Evolutionary conservation across 2,797 vertebrate species (phyloP).

Genomic region (Thunnus albacares): DNA sequence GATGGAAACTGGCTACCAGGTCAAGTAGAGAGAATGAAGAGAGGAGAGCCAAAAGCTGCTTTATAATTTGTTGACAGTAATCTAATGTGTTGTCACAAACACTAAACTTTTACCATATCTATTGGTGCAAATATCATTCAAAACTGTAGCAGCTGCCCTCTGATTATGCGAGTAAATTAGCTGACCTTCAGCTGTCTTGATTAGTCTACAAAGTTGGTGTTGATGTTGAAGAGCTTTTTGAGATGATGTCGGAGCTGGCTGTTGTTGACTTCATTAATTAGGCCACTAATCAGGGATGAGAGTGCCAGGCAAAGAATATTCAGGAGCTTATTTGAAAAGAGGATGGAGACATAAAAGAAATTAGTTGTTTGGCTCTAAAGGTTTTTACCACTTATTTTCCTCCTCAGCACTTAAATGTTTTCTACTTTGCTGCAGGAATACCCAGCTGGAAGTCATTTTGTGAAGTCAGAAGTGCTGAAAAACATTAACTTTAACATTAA

Average conservation of each 20-base stretch:
- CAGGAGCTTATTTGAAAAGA: conserved; percentile 3
- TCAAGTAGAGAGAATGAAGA: background rate
- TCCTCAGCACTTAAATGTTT: background rate
- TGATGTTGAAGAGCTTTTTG: conserved; percentile 29
- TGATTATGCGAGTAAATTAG: conserved; percentile 29
- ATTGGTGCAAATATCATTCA: background rate
- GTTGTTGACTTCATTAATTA: conserved; percentile 45
- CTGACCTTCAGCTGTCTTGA: conserved; percentile 40
- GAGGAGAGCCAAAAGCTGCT: background rate
- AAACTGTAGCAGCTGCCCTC: conserved; percentile 7
- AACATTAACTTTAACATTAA: background rate
- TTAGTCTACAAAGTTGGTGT: conserved; percentile 12
- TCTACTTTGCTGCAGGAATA: background rate
- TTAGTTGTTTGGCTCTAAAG: conserved; percentile 16
- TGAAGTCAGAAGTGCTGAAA: background rate
- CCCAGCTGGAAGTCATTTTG: background rate
- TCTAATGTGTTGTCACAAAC: conserved; percentile 12
- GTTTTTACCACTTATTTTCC: background rate
- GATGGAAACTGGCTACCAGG: too few species aligned
- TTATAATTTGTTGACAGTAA: background rate
- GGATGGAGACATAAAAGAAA: background rate
- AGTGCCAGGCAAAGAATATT: conserved; percentile 24
- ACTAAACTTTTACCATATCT: background rate
- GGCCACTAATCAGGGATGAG: conserved; percentile 24
- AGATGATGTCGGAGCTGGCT: conserved; percentile 26